Evolutionary conservation across 2,888 invertebrate genomes (phyloP).

Genomic region (Margaritifera margaritifera): DNA sequence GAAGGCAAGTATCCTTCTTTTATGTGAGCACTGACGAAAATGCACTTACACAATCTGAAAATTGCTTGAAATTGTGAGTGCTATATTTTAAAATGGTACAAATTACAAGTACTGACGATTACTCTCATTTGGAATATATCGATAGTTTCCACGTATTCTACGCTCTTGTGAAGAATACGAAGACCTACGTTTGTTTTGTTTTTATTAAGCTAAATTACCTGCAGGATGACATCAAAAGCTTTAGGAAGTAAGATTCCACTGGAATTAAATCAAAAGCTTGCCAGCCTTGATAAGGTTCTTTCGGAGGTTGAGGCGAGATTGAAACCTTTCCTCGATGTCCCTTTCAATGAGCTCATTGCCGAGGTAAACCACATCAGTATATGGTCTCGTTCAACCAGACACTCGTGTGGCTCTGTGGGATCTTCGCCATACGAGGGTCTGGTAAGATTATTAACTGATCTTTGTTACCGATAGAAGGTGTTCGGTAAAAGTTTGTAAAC

Average conservation of each 20-base stretch:
- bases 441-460: too few relatives aligned
- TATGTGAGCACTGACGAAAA: too few relatives aligned
- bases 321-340: conserved; percentile 47
- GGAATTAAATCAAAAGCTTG: conserved; percentile 54
- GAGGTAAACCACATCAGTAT: conserved; percentile 35
- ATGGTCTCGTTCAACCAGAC: neutral
- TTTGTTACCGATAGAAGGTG: too few relatives aligned
- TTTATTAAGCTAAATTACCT: neutral
- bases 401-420: neutral
- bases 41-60: too few relatives aligned
- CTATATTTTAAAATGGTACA: too few relatives aligned
- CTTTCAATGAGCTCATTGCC: conserved; percentile 51
- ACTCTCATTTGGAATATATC: conserved; percentile 1
- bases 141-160: too few relatives aligned
- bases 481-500: too few relatives aligned
- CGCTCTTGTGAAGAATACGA: neutral
- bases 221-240: neutral
- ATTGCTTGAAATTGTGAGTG: too few relatives aligned
- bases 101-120: too few relatives aligned
- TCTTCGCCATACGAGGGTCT: too few relatives aligned
- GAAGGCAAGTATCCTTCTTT: too few relatives aligned
- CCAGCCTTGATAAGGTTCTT: conserved; percentile 54
- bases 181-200: neutral
- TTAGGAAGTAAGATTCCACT: conserved; percentile 36
- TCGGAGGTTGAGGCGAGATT: conserved; percentile 54